Conservation (phyloP, 2,888 invertebrate genomes). For the Cancer borealis region DNA sequence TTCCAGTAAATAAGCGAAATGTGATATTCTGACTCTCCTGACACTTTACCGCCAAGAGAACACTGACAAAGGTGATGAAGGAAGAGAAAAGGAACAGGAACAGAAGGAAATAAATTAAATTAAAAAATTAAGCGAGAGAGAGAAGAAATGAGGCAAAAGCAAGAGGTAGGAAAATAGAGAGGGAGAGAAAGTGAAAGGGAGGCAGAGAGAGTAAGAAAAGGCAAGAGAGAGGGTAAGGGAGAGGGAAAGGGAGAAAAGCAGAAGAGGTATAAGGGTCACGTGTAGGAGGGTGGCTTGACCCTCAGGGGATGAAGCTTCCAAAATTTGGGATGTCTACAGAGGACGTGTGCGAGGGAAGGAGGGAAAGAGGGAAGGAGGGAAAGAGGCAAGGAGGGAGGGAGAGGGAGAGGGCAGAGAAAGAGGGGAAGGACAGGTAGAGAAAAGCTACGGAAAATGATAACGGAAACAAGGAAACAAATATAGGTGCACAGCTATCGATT, state of each 20-base stretch:
- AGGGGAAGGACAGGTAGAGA: background rate
- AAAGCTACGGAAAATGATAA: background rate
- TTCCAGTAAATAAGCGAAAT: background rate
- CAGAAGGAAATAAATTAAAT: background rate
- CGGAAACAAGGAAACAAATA: slow-evolving; percentile 23
- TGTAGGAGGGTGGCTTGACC: slow-evolving; percentile 34
- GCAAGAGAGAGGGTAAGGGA: background rate
- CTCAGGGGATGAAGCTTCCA: slow-evolving; percentile 35
- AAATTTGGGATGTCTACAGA: slow-evolving; percentile 43
- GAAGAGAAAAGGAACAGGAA: background rate
- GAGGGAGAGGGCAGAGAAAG: background rate
- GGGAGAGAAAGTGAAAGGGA: background rate
- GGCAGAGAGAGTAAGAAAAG: background rate
- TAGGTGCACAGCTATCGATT: slow-evolving; percentile 9
- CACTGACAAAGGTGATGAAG: background rate
- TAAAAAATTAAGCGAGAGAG: background rate
- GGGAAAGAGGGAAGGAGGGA: slow-evolving; percentile 7
- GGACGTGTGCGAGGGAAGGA: slow-evolving; percentile 10
- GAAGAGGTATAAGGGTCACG: slow-evolving; percentile 23
- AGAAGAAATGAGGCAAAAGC: background rate
- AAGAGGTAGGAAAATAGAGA: background rate
- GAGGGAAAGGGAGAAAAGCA: slow-evolving; percentile 4
- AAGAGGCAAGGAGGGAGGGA: background rate
- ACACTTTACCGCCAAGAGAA: background rate
- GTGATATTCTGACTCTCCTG: background rate